Base-by-base conservation (phyloP, 1,140 invertebrate species). In the Ruditapes philippinarum region DNA sequence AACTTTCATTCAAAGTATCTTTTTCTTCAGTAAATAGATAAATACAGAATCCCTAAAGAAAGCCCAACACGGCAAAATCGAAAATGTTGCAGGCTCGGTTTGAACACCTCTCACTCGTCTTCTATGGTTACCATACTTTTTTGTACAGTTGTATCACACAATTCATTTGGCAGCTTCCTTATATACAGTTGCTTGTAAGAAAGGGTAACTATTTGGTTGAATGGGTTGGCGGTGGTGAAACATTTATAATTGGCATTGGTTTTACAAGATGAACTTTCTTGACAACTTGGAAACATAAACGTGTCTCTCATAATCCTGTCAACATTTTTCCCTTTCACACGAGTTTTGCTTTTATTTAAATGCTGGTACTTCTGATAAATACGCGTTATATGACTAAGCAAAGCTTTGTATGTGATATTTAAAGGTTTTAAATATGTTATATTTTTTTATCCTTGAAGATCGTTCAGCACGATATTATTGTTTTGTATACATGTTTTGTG, bases 301-400 rank as follows among this genome's bases (percentile, higher is more conserved):
- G n/a, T n/a, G 31, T 65, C 31, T n/a, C 11, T 33, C 70, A 74
- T 74, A 74, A 74, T 31, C 33, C 70, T 74, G 17, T 74, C 70
- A 9, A 74, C 17, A 38, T 74, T 74, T 11, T 74, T 74, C 3
- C 70, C 70, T 38, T 74, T 74, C 36, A 74, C 70, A 74, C 70
- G 70, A 11, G 28, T 38, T 38, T 36, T 74, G 38, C 70, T 74
- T 38, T 74, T 74, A 33, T 36, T 74, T 9, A 74, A n/a, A 74
- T 74, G 70, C 36, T 74, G 70, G 36, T 33, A 74, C 25, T 74
- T 28, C n/a, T 74, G 25, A 40, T 49, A 49, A 49, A 11, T 11
- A 49, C 19, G 7, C 19, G 45, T 49, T 49, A 49, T 19, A 49
- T 11, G 19, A 49, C 19, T 49, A 19, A 11, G 45, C 7, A 49